phyloP scores from a whole-genome alignment of 2,113 vertebrate genomes.

The Crotalus viridis region DNA sequence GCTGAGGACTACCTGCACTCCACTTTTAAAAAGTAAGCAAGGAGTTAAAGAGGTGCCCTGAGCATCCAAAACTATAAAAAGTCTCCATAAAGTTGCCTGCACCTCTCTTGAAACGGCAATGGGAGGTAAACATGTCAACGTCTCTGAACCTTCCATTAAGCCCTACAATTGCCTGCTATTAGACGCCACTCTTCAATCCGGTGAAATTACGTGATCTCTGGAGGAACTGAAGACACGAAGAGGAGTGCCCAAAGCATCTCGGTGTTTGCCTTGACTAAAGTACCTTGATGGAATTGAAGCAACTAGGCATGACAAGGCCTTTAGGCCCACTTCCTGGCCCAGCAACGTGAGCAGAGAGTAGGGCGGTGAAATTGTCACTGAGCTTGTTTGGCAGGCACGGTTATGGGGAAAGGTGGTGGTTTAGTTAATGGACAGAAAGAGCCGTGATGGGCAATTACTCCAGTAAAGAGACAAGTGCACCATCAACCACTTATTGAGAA shows the following conservation, averaged over 20 bases:
- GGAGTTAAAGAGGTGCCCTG: neutral
- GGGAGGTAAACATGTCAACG: neutral
- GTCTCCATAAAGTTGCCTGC: neutral
- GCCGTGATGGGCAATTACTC: constrained; percentile 16
- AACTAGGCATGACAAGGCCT: neutral
- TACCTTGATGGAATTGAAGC: neutral
- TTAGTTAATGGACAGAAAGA: constrained; percentile 15
- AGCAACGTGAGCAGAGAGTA: neutral
- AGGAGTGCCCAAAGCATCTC: neutral
- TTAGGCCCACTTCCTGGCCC: neutral
- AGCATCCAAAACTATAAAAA: neutral
- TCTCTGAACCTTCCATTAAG: neutral
- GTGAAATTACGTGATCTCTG: neutral
- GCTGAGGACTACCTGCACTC: neutral
- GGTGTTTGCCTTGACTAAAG: neutral
- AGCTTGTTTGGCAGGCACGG: neutral
- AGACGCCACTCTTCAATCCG: neutral
- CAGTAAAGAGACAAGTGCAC: neutral
- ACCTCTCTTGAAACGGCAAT: neutral
- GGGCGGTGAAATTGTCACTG: neutral
- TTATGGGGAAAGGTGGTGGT: neutral
- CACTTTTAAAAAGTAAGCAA: neutral
- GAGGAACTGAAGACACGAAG: neutral
- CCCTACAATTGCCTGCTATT: neutral
- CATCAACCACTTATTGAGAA: neutral